phyloP scores from a whole-genome alignment of 2,888 invertebrate genomes.

The Parelbella ahira region DNA sequence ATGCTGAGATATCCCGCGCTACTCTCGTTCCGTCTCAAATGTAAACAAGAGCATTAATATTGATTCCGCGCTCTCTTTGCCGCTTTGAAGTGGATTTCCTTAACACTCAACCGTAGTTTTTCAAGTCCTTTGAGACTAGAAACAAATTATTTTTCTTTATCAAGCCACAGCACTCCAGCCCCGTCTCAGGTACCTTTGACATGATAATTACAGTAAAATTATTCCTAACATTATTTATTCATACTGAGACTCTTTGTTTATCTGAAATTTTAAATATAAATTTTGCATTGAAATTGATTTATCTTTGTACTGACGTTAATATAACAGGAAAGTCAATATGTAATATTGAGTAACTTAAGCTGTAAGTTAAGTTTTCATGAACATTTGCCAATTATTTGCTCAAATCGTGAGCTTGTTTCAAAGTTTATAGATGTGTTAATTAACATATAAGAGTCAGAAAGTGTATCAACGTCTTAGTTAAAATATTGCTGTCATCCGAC shows the following conservation, averaged over 20 bases:
- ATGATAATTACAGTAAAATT: constrained; percentile 37
- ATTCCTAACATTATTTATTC: too few species aligned
- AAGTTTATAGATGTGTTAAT: too few species aligned
- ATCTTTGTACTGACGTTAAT: too few species aligned
- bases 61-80: constrained; percentile 69
- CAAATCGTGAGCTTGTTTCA: too few species aligned
- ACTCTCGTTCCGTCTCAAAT: constrained; percentile 55
- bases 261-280: constrained; percentile 5
- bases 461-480: too few species aligned
- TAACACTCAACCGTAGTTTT: constrained; percentile 52
- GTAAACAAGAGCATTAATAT: constrained; percentile 76
- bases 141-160: constrained; percentile 42
- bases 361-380: too few species aligned
- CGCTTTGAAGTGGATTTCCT: constrained; percentile 64
- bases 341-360: too few species aligned
- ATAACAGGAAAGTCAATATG: too few species aligned
- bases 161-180: constrained; percentile 26
- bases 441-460: too few species aligned
- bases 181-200: constrained; percentile 38
- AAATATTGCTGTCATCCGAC: too few species aligned
- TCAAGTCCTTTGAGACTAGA: constrained; percentile 57
- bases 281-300: too few species aligned
- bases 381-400: too few species aligned
- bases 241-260: constrained; percentile 19
- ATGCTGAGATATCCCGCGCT: constrained; percentile 51